A percentile compares a stretch with the other conserved stretches of the same genome.
Conservation (phyloP, 2,113 vertebrate genomes). For the Heterotis niloticus region DNA sequence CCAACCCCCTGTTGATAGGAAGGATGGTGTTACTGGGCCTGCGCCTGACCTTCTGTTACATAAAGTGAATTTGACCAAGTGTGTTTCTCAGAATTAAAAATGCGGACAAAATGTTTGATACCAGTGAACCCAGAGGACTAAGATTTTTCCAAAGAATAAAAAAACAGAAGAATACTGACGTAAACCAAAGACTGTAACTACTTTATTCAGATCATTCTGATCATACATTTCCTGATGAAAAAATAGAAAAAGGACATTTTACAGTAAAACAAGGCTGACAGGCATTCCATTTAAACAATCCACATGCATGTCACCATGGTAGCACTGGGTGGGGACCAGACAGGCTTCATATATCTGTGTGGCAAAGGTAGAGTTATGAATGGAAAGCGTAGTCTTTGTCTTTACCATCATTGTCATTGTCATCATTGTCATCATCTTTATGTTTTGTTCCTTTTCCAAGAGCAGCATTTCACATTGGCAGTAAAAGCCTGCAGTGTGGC, state of each 20-base stretch:
- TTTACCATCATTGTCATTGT: not conserved
- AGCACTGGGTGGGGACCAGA: slow-evolving; percentile 21
- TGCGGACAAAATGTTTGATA: too few relatives aligned
- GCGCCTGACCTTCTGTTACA: too few relatives aligned
- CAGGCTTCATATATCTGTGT: slow-evolving; percentile 8
- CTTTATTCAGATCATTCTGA: slow-evolving; percentile 17
- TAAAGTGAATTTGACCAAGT: too few relatives aligned
- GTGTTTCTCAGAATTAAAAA: too few relatives aligned
- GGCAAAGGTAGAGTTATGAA: slow-evolving; percentile 10
- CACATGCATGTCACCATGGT: slow-evolving; percentile 53
- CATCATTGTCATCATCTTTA: not conserved
- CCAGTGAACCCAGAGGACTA: too few relatives aligned
- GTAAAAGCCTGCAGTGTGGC: not conserved
- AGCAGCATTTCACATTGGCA: not conserved
- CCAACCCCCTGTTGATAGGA: too few relatives aligned
- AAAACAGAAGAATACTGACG: not conserved
- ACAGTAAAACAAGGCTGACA: slow-evolving; percentile 31
- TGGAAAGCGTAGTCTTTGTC: not conserved
- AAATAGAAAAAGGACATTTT: slow-evolving; percentile 34
- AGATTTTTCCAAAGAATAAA: not conserved
- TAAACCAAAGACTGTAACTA: slow-evolving; percentile 14
- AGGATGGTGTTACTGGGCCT: too few relatives aligned
- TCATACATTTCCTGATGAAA: slow-evolving; percentile 18
- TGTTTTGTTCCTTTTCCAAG: not conserved
- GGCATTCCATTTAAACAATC: slow-evolving; percentile 48